phyloP scores from a whole-genome alignment of 92 coral and sea anemone species.

The Bergia sp. region DNA sequence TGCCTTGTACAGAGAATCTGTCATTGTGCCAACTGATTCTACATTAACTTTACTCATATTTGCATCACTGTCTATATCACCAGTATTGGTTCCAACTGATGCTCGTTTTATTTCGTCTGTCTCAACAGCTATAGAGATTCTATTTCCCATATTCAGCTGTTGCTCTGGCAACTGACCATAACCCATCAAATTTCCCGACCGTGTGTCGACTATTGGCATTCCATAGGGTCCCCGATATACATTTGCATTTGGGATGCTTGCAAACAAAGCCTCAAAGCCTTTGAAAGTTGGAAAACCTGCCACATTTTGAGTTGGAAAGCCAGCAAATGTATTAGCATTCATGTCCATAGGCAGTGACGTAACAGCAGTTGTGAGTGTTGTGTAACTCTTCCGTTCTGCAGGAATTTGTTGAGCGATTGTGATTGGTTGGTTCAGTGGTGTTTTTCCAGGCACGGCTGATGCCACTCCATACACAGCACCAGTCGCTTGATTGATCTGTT shows the following conservation, averaged over 20 bases:
- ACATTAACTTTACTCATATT: slow-evolving; percentile 42
- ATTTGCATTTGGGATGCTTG: slow-evolving; percentile 40
- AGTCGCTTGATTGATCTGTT: slow-evolving; percentile 6
- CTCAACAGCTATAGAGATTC: slow-evolving; percentile 75
- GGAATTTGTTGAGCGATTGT: slow-evolving; percentile 16
- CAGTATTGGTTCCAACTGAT: slow-evolving; percentile 82
- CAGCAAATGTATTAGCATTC: slow-evolving; percentile 39
- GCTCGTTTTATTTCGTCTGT: slow-evolving; percentile 78
- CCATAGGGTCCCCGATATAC: slow-evolving; percentile 44
- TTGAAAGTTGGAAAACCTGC: slow-evolving; percentile 40
- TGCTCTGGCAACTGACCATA: slow-evolving; percentile 41
- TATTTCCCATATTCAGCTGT: slow-evolving; percentile 35
- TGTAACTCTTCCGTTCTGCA: slow-evolving; percentile 36
- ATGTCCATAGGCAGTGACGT: slow-evolving; percentile 29
- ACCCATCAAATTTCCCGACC: slow-evolving; percentile 43
- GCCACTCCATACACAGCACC: slow-evolving; percentile 1
- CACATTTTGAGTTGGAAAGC: slow-evolving; percentile 34
- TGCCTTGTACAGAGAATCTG: slow-evolving; percentile 77
- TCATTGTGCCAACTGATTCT: slow-evolving; percentile 85
- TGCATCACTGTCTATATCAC: slow-evolving; percentile 44
- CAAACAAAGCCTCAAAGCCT: slow-evolving; percentile 43
- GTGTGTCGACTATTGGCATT: slow-evolving; percentile 43
- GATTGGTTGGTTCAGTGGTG: slow-evolving; percentile 31
- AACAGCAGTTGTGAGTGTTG: slow-evolving; percentile 37
- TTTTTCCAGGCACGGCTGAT: slow-evolving; percentile 21